Base-by-base conservation (phyloP, 2,888 invertebrate genomes). In the Polyploca ridens region DNA sequence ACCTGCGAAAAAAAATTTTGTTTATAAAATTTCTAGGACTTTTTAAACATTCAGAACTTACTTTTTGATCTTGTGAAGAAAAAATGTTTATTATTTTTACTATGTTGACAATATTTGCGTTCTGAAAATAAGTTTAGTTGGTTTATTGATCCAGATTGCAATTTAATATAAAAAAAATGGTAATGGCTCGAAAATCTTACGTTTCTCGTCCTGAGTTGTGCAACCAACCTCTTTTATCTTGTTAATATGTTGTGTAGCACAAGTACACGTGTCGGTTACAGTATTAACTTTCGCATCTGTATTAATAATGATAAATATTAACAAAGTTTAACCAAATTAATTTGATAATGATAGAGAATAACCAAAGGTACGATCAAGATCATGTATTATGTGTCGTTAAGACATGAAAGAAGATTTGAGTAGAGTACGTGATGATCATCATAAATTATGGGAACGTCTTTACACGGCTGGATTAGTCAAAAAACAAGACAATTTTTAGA, bases 171-270 rank as follows among this genome's bases (percentile, higher is more conserved):
- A 54, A 10, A 54, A 54, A 54, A 10, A 14, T 7, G 14, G 27
- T 33, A 10, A 13, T 16, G 4, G 8, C n/a, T 38, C 13, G 11
- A 33, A 33, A 58, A 4, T 13, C 35, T 33, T 33, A 35, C 58
- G 2, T 38, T 59, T n/a, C 7, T 14, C 8, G n/a, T 4, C n/a
- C 1, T 41, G n/a, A 19, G 7, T 11, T 61, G 41, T 60, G 1
- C 16, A 0, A 0, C 70, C 69, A 16, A 38, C 68, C 66, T 33
- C 76, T 69, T 54, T 70, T 72, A 19, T 58, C 63, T 16, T 35
- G 7, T 33, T 33, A 16, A 64, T 63, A 63, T 71, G 74, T 58
- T 83, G 82, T 0, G 79, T 77, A 5, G 79, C 79, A 62, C 82
- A 80, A 0, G 79, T 78, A 38, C 81, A 81, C 0, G 73, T 75